Evolutionary conservation across 64 coral and sea anemone species (phyloP), one percentile per base, ranked within the genome.

Genomic region (Cladopsammia gracilis): DNA sequence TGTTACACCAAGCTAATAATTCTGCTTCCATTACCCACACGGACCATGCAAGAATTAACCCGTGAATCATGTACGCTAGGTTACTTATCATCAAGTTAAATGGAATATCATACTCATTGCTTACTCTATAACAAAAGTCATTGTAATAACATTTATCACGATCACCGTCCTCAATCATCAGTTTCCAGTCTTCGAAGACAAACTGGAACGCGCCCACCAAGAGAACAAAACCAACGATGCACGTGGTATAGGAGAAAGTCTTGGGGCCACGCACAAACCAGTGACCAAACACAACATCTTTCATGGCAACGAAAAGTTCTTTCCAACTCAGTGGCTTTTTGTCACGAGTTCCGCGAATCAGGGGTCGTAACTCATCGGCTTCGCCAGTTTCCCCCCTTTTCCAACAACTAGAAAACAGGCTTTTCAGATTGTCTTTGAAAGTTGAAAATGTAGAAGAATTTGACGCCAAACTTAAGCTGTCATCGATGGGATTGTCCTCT

Each of bases 1-100:
- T 86, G 13, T 83, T 15, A 20, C 80, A 83, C 80, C 80, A 83
- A 5, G 90, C 83, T 18, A 79, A 86, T 58, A 86, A 72, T 62
- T 86, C 89, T 1, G 94, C 94, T 20, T 95, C 94, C 73, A 90
- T 86, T 3, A 95, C 24, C 75, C 86, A 98, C n/a, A 98, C 73
- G 16, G 89, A 92, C 62, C 64, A n/a, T 5, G 93, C 93, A 4
- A 98, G 78, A 57, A 98, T 81, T 0, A 98, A 26, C 0, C 96
- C 96, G 64, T 94, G 71, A 18, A 98, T 88, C 67, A 98, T 91
- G 44, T 98, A 98, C 0, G 84, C 72, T 20, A 98, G 44, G 24
- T 98, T 95, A 79, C 96, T 98, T 70, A 98, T 87, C 88, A 95
- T 98, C 14, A 98, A 44, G 44, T 98, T 98, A 25, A 88, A 98